phyloP scores from a whole-genome alignment of 1,140 invertebrate species.

The Diprion similis region DNA sequence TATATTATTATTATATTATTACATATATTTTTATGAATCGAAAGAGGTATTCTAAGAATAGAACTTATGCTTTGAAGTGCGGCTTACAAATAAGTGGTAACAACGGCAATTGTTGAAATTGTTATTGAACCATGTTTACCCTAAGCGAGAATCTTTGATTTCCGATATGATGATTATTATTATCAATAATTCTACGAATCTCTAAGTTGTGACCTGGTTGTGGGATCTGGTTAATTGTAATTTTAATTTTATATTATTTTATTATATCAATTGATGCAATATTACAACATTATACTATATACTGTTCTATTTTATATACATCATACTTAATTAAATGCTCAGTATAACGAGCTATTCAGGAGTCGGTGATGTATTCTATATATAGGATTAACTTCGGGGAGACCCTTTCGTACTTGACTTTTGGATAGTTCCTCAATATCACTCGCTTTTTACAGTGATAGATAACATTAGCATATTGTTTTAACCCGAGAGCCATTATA shows the following conservation, averaged over 20 bases:
- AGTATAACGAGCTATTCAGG: not conserved
- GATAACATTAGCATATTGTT: not conserved
- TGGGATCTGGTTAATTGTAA: conserved; percentile 28
- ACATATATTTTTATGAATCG: too few relatives aligned
- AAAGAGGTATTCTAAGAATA: too few relatives aligned
- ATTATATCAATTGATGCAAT: not conserved
- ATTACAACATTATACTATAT: not conserved
- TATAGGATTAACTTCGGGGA: not conserved
- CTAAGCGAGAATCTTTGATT: conserved; percentile 13
- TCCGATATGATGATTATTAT: not conserved
- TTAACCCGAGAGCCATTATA: too few relatives aligned
- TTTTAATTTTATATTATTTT: not conserved
- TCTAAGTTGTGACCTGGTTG: conserved; percentile 25
- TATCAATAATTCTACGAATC: not conserved
- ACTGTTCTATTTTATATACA: not conserved
- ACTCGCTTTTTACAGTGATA: not conserved
- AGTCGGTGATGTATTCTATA: not conserved
- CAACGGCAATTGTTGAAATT: too few relatives aligned
- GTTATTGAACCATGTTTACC: not conserved
- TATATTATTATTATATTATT: too few relatives aligned
- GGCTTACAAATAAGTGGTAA: not conserved
- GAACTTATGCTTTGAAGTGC: not conserved
- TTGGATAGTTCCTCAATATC: too few relatives aligned
- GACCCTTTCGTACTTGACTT: too few relatives aligned
- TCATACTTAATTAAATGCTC: conserved; percentile 6